A percentile compares a stretch with the other conserved stretches of the same genome.
Evolutionary conservation across 2,888 invertebrate genomes (phyloP).

Genomic region (Acronicta leporina): DNA sequence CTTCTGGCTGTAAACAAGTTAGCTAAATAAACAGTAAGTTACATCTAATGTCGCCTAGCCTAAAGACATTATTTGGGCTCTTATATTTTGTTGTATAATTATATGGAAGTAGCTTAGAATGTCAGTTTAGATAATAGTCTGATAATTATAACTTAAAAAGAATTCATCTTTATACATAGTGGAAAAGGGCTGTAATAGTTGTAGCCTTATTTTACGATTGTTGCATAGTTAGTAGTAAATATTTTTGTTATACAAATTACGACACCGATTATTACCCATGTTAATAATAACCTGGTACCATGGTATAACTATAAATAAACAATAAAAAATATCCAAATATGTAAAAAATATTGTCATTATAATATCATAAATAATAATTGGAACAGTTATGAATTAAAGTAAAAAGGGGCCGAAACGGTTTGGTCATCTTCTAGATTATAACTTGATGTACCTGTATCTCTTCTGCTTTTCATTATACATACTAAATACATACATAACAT

Average conservation of each 20-base stretch:
- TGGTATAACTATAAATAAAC: too few species aligned
- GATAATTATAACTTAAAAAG: constrained; percentile 21
- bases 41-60: constrained; percentile 15
- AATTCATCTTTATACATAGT: constrained; percentile 28
- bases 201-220: constrained; percentile 56
- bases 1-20: constrained; percentile 1
- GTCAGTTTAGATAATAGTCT: constrained; percentile 36
- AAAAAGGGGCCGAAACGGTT: too few species aligned
- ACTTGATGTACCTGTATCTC: too few species aligned
- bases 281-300: too few species aligned
- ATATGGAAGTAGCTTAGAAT: constrained; percentile 15
- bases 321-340: too few species aligned
- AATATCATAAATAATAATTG: too few species aligned
- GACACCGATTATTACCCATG: constrained; percentile 9
- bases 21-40: constrained; percentile 17
- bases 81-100: constrained; percentile 12
- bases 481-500: too few species aligned
- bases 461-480: too few species aligned
- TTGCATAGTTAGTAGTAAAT: constrained; percentile 52
- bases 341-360: too few species aligned
- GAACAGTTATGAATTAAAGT: too few species aligned
- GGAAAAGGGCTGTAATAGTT: constrained; percentile 52
- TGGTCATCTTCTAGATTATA: too few species aligned
- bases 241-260: constrained; percentile 18
- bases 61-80: constrained; percentile 29